Evolutionary conservation across 1,140 invertebrate species (phyloP), one percentile per base, ranked within the genome.

Genomic region (Apocrypta bakeri): DNA sequence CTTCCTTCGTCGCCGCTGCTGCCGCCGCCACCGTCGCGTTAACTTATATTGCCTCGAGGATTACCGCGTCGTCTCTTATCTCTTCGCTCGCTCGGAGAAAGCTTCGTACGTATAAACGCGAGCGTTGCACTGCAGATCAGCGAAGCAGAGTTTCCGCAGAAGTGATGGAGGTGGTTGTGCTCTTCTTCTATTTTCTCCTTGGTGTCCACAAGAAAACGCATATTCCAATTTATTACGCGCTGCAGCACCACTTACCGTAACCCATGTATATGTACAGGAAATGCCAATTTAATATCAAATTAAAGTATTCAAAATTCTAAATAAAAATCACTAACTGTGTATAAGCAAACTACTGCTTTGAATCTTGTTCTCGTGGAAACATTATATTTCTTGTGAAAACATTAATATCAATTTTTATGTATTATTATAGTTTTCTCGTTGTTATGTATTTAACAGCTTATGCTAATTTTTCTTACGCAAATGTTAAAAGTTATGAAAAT

Each of bases 11-110:
- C 88, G 88, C 88, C 40, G 40, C 1, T 12, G 21, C 48, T 21
- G 17, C 1, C 40, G 21, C 48, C 48, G 17, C 84, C 86, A 6
- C 48, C 48, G 17, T 84, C 86, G 75, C 85, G 88, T 88, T 90
- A 91, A 90, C 89, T 90, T 91, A 90, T 88, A 90, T 89, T 90
- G 88, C 89, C 87, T 86, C 84, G 87, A 88, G 89, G 89, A 91
- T 91, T 91, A 91, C 88, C 87, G 88, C 88, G 87, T 88, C 89
- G 87, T 88, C 89, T 88, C 90, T 90, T 91, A 90, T 91, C 90
- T 90, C n/a, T 82, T 85, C 48, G 48, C 48, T 84, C 84, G 86
- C 86, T 73, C 87, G 81, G 84, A 79, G 83, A 79, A 80, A 37
- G 83, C 83, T 84, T 68, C 84, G 56, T 25, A 7, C 21, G 12